A percentile compares a stretch with the other conserved stretches of the same genome.
phyloP scores from a whole-genome alignment of 2,888 invertebrate genomes.

The Amphimallon solstitiale region DNA sequence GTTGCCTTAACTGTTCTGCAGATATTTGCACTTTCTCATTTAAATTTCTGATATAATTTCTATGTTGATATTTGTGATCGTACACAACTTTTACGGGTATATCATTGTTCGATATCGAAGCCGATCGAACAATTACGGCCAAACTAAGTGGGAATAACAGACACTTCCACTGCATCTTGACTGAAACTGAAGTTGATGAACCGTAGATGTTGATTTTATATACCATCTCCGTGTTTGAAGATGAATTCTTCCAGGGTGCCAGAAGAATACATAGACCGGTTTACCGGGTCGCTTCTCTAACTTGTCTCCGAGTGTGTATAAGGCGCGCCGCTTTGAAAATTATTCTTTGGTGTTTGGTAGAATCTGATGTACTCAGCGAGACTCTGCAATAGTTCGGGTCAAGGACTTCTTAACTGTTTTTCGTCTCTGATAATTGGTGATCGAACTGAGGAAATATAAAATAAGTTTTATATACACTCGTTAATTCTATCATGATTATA shows the following conservation, averaged over 20 bases:
- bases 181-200: slow-evolving; percentile 59
- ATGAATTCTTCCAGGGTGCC: slow-evolving; percentile 41
- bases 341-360: slow-evolving; percentile 11
- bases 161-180: slow-evolving; percentile 54
- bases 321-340: slow-evolving; percentile 14
- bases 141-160: slow-evolving; percentile 48
- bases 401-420: slow-evolving; percentile 39
- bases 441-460: slow-evolving; percentile 6
- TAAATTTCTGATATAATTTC: slow-evolving; percentile 48
- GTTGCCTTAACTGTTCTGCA: slow-evolving; percentile 39
- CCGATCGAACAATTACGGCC: slow-evolving; percentile 48
- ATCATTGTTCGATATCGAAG: slow-evolving; percentile 43
- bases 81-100: slow-evolving; percentile 45
- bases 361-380: slow-evolving; percentile 10
- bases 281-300: slow-evolving; percentile 35
- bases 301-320: slow-evolving; percentile 21
- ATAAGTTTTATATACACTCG: neutral
- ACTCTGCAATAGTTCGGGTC: slow-evolving; percentile 28
- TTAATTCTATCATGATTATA: slow-evolving; percentile 15
- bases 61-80: slow-evolving; percentile 30
- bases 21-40: slow-evolving; percentile 54
- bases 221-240: slow-evolving; percentile 52
- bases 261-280: slow-evolving; percentile 38
- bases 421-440: neutral
- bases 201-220: slow-evolving; percentile 59